phyloP scores from a whole-genome alignment of 2,797 vertebrate species.

The Crenichthys baileyi region DNA sequence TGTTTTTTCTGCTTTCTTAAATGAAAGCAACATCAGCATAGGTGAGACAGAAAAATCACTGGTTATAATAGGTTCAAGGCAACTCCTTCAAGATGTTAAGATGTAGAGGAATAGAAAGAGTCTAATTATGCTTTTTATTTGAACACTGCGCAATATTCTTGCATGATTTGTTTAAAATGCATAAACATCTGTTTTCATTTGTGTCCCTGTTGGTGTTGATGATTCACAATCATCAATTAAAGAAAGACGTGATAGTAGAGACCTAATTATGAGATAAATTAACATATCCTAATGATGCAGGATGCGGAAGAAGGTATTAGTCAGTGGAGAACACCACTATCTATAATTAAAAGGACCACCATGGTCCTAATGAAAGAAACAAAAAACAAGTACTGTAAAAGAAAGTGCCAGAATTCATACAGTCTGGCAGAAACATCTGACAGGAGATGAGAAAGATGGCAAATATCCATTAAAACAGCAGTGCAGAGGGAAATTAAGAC shows the following conservation, averaged over 20 bases:
- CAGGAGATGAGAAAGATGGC: slow-evolving; percentile 15
- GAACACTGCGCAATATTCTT: slow-evolving; percentile 3
- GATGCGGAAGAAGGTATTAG: slow-evolving; percentile 41
- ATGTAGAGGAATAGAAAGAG: neutral
- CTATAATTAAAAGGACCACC: slow-evolving; percentile 29
- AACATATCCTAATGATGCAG: slow-evolving; percentile 52
- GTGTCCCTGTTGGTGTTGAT: slow-evolving; percentile 48
- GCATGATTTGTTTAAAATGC: slow-evolving; percentile 40
- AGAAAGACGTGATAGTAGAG: slow-evolving; percentile 32
- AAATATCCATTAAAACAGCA: slow-evolving; percentile 16
- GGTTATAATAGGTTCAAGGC: slow-evolving; percentile 5
- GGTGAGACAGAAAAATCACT: neutral
- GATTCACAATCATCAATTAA: slow-evolving; percentile 56
- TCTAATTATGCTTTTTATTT: slow-evolving; percentile 10
- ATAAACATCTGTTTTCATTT: slow-evolving; percentile 60
- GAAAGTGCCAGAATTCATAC: slow-evolving; percentile 10
- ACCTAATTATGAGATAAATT: slow-evolving; percentile 57
- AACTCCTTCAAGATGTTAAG: neutral
- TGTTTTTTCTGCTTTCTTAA: neutral
- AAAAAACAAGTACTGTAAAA: slow-evolving; percentile 26
- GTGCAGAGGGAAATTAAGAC: slow-evolving; percentile 10
- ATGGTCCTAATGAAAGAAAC: slow-evolving; percentile 19
- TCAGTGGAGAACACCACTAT: slow-evolving; percentile 39
- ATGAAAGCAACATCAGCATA: neutral
- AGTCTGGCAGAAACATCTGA: slow-evolving; percentile 10